Evolutionary conservation across 2,797 vertebrate species (phyloP), one percentile per base, ranked within the genome.

Genomic region (Cetoscarus ocellatus): DNA sequence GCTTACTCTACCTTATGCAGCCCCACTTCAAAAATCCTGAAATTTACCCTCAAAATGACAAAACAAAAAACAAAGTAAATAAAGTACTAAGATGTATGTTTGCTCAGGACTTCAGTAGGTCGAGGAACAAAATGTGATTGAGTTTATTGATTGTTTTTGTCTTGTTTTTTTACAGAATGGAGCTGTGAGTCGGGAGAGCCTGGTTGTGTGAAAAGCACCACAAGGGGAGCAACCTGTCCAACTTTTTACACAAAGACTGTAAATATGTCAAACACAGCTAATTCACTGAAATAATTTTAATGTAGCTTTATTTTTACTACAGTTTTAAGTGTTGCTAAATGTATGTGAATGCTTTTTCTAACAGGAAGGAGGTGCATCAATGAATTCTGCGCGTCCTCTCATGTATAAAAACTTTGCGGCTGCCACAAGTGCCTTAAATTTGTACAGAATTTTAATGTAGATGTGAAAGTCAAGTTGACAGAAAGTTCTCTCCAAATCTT

Each of bases 131-230:
- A 43, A 44, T 14, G 12, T 44, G 43, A 44, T 7, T 6, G 6
- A 12, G 13, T 44, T 2, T 13, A 15, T 38, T 5, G 12, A 50
- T 3, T 5, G 1, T 0, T n/a, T 9, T 63, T 59, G 27, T 77
- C 43, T 44, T 34, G n/a, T 83, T 92, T 9, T 64, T 6, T 92
- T 92, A 10, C 94, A 98, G 96, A 96, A 96, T 53, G 94, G 96
- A 88, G 96, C 95, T 3, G 94, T 97, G 86, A 98, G 97, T 81
- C 93, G 96, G 7, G 96, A 97, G 83, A 98, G 96, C 86, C 91
- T 98, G 80, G 95, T 98, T 73, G 97, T 97, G 76, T 98, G 83
- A 86, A 79, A 43, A n/a, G 15, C 17, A 55, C 7, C 2, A 0
- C 1, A 18, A 57, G 1, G 17, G 8, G 10, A 63, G 27, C 34